Evolutionary conservation across 2,797 vertebrate species (phyloP).

Genomic region (Morus bassanus): DNA sequence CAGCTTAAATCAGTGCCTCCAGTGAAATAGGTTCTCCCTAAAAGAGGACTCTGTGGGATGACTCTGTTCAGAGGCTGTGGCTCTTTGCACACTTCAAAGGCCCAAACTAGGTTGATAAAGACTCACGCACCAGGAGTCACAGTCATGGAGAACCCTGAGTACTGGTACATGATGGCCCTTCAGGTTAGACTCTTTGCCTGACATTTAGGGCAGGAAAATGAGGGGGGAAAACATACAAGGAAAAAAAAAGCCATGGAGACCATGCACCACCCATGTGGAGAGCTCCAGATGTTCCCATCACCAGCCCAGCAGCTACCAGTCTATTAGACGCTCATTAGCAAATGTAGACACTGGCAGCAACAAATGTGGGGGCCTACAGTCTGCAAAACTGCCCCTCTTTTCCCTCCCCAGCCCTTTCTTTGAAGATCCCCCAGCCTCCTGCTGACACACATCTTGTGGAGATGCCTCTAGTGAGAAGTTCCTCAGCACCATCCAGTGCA

Average conservation of each 20-base stretch:
- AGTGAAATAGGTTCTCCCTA: background rate
- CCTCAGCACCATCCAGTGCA: conserved; percentile 53
- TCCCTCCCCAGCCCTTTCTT: conserved; percentile 12
- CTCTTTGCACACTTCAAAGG: background rate
- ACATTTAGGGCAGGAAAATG: background rate
- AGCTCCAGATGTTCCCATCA: conserved; percentile 38
- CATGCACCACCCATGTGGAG: conserved; percentile 22
- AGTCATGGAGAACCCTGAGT: background rate
- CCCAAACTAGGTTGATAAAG: background rate
- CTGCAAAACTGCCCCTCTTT: background rate
- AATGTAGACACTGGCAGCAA: conserved; percentile 16
- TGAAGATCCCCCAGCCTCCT: conserved; percentile 18
- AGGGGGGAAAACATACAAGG: background rate
- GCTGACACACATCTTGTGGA: conserved; percentile 24
- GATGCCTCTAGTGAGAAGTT: conserved; percentile 52
- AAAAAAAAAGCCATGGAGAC: background rate
- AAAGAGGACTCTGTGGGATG: background rate
- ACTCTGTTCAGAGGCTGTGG: background rate
- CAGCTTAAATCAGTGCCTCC: background rate
- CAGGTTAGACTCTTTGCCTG: background rate
- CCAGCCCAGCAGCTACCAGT: conserved; percentile 23
- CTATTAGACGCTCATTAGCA: background rate
- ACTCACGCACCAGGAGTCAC: background rate
- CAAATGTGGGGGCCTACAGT: background rate
- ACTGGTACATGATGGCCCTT: rapidly evolving